A percentile compares a stretch with the other conserved stretches of the same genome.
phyloP scores from a whole-genome alignment of 2,888 invertebrate genomes.

The Endomychus coccineus region DNA sequence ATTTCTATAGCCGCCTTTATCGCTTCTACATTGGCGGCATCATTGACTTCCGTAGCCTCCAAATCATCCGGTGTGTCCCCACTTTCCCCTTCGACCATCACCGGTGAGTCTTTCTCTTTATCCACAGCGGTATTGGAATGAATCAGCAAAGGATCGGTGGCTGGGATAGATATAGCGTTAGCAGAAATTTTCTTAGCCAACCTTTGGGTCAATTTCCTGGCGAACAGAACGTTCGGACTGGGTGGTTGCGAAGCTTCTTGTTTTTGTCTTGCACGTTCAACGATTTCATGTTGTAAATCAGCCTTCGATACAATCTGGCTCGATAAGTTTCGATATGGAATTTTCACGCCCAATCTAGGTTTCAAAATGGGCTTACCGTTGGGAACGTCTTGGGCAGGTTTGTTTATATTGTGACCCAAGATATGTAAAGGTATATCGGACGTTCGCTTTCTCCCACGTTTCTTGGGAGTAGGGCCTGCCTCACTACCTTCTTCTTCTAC shows the following conservation, averaged over 20 bases:
- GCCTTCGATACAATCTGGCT: conserved; percentile 51
- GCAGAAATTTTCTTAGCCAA: conserved; percentile 41
- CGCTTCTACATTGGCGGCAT: too few relatives aligned
- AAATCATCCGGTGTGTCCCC: too few relatives aligned
- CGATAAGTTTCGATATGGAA: conserved; percentile 44
- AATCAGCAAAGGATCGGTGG: neutral
- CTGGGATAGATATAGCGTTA: too few relatives aligned
- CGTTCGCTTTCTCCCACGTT: conserved; percentile 26
- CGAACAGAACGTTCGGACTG: conserved; percentile 47
- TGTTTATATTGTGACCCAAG: conserved; percentile 41
- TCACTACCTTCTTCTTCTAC: neutral
- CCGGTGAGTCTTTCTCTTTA: conserved; percentile 4
- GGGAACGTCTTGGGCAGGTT: conserved; percentile 38
- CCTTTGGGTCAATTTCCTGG: conserved; percentile 49
- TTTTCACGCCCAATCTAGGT: conserved; percentile 43
- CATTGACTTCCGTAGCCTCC: too few relatives aligned
- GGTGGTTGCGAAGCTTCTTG: conserved; percentile 39
- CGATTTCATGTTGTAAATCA: conserved; percentile 49
- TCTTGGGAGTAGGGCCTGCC: conserved; percentile 15
- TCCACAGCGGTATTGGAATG: neutral
- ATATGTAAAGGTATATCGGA: conserved; percentile 40
- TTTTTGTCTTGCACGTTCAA: conserved; percentile 46
- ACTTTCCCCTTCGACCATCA: too few relatives aligned
- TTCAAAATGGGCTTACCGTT: conserved; percentile 40
- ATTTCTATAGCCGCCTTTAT: too few relatives aligned